Conservation (phyloP, 2,113 vertebrate genomes). For the Piliocolobus tephrosceles region DNA sequence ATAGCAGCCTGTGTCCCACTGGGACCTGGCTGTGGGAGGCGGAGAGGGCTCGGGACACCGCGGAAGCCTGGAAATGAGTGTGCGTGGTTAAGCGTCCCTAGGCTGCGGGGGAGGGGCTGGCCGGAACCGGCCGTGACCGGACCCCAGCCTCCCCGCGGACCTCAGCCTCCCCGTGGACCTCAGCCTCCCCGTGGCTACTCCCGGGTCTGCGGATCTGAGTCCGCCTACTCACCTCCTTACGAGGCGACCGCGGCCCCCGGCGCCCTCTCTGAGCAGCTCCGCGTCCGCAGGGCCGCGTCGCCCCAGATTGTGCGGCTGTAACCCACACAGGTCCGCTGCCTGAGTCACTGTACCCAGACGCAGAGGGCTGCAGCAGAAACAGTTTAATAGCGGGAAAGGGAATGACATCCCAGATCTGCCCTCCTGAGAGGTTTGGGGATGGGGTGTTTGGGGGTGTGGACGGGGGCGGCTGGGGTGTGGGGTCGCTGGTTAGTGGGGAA, state of each 20-base stretch:
- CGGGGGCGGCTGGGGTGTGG: no score
- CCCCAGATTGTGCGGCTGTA: no score
- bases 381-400: no score
- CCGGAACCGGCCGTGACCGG: background rate
- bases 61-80: background rate
- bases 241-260: background rate
- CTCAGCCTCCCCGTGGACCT: background rate
- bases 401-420: no score
- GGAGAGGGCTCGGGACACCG: background rate
- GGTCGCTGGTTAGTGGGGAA: no score
- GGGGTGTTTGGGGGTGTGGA: no score
- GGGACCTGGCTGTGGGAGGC: background rate
- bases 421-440: no score
- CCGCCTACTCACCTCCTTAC: background rate
- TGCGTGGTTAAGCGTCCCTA: background rate
- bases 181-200: no score
- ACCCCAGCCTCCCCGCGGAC: no score
- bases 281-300: background rate
- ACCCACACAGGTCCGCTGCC: no score
- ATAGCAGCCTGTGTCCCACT: background rate
- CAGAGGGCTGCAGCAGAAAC: no score
- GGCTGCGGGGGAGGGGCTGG: background rate
- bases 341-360: no score
- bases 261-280: background rate
- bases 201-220: background rate